Evolutionary conservation across 1,140 invertebrate genomes (phyloP).

Genomic region (Samia ricini): DNA sequence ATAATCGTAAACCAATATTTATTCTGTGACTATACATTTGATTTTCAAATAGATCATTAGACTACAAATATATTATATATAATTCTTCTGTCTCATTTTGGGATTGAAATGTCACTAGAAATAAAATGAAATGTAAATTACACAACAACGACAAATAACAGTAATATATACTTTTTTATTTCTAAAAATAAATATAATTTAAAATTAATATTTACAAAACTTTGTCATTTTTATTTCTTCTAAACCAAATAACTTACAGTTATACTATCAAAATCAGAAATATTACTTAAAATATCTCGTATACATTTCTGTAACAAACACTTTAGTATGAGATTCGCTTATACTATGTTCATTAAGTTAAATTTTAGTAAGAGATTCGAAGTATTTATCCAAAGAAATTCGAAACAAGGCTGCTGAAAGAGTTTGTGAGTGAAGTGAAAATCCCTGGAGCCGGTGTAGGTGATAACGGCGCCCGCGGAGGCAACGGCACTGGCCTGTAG

Average conservation of each 20-base stretch:
- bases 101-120: no score
- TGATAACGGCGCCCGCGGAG: slow-evolving; percentile 53
- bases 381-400: slow-evolving; percentile 84
- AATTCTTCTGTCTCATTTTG: no score
- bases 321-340: neutral
- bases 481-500: slow-evolving; percentile 76
- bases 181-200: slow-evolving; percentile 8
- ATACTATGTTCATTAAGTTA: neutral
- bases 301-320: neutral
- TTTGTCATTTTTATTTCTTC: neutral
- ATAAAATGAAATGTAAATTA: neutral
- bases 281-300: neutral
- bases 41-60: no score
- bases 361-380: neutral
- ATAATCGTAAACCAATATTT: no score
- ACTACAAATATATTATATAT: no score
- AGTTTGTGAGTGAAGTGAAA: slow-evolving; percentile 86
- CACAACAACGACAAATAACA: neutral
- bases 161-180: neutral
- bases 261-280: neutral
- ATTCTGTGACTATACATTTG: no score
- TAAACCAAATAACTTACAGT: neutral
- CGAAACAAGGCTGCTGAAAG: slow-evolving; percentile 85
- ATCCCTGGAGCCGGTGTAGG: slow-evolving; percentile 81
- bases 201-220: slow-evolving; percentile 6